Percentiles rank a stretch among this genome's conserved stretches.
Evolutionary conservation across 2,888 invertebrate species (phyloP).

Genomic region (Stenolophus ochropezus): DNA sequence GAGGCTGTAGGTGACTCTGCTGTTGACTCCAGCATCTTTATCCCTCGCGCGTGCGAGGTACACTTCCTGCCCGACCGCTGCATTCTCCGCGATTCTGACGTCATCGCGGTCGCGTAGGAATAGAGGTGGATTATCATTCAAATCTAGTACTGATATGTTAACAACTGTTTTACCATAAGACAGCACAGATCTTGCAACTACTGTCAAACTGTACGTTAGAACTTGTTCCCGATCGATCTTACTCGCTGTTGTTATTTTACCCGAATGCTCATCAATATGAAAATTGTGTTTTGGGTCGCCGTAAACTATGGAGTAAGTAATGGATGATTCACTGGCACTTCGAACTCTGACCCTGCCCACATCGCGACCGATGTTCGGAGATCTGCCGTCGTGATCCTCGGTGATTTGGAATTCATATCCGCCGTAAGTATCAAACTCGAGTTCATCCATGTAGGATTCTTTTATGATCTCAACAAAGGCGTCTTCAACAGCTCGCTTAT

Average conservation of each 20-base stretch:
- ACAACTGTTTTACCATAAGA: slow-evolving; percentile 87
- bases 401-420: slow-evolving; percentile 88
- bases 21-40: slow-evolving; percentile 91
- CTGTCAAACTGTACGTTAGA: slow-evolving; percentile 83
- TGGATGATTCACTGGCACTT: slow-evolving; percentile 71
- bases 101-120: slow-evolving; percentile 88
- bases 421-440: slow-evolving; percentile 85
- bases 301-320: slow-evolving; percentile 85
- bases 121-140: slow-evolving; percentile 93
- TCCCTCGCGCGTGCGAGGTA: slow-evolving; percentile 91
- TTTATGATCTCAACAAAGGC: slow-evolving; percentile 89
- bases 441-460: slow-evolving; percentile 81
- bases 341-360: slow-evolving; percentile 85
- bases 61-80: slow-evolving; percentile 95
- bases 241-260: slow-evolving; percentile 85
- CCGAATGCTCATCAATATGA: slow-evolving; percentile 85
- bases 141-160: slow-evolving; percentile 87
- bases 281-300: slow-evolving; percentile 88
- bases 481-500: slow-evolving; percentile 82
- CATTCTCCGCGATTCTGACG: slow-evolving; percentile 88
- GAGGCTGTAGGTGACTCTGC: slow-evolving; percentile 87
- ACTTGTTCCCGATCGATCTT: slow-evolving; percentile 90
- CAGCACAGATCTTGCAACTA: slow-evolving; percentile 86
- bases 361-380: slow-evolving; percentile 79
- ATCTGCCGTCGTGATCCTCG: slow-evolving; percentile 85